Evolutionary conservation across 2,888 invertebrate genomes (phyloP).

Genomic region (Caenorhabditis sulstoni): DNA sequence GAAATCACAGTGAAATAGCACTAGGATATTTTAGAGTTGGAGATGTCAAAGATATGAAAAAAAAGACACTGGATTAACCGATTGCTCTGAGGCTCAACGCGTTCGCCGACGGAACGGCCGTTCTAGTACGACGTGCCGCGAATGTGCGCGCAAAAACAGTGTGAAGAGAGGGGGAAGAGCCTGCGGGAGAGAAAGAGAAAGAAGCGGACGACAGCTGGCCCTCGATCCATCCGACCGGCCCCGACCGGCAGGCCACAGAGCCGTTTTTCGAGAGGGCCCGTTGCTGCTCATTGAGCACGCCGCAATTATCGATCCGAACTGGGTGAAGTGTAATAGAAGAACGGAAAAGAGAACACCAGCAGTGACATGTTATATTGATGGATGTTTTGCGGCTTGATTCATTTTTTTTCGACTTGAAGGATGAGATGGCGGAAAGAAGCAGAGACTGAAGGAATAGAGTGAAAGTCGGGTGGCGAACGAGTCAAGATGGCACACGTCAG

Average conservation of each 20-base stretch:
- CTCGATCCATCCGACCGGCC: slow-evolving; percentile 41
- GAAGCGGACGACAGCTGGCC: slow-evolving; percentile 52
- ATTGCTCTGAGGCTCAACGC: slow-evolving; percentile 38
- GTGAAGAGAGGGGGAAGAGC: slow-evolving; percentile 25
- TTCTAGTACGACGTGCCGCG: slow-evolving; percentile 49
- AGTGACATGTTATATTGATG: slow-evolving; percentile 57
- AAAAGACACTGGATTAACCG: slow-evolving; percentile 22
- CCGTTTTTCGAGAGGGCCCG: slow-evolving; percentile 52
- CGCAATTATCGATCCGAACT: slow-evolving; percentile 53
- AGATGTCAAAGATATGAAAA: slow-evolving; percentile 6
- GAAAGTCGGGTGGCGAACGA: not conserved
- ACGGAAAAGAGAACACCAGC: slow-evolving; percentile 37
- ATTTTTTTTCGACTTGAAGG: slow-evolving; percentile 45
- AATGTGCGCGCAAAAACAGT: slow-evolving; percentile 53
- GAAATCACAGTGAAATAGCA: slow-evolving; percentile 5
- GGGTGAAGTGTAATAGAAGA: slow-evolving; percentile 36
- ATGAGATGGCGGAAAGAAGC: slow-evolving; percentile 2
- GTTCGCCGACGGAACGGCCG: slow-evolving; percentile 35
- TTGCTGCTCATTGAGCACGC: slow-evolving; percentile 40
- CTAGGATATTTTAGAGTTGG: slow-evolving; percentile 2
- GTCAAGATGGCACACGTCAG: not conserved
- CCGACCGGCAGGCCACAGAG: slow-evolving; percentile 13
- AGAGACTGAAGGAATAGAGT: slow-evolving; percentile 12
- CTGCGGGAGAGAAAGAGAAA: not conserved
- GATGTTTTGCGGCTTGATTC: slow-evolving; percentile 45